These are phyloP conservation scores for Liopterus haemorrhoidalis DNA, from an alignment of 2,888 invertebrate species.

Conservation along the genomic window DNA sequence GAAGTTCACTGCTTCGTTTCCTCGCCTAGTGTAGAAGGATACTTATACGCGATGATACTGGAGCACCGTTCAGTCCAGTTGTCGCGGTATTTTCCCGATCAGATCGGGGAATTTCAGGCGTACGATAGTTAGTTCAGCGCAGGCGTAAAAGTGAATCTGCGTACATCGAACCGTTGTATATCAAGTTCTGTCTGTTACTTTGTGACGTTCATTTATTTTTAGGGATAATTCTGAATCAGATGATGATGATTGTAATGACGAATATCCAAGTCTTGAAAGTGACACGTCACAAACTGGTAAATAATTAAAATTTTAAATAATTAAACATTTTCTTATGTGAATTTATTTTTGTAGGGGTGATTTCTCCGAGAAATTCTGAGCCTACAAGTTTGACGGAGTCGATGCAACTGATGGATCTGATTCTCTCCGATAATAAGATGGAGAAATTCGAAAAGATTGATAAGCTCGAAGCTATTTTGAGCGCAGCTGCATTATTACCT, in stretches of 20 bases:
- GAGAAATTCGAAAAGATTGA: constrained; percentile 81
- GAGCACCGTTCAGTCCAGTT: no score
- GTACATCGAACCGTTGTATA: no score
- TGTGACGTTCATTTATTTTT: constrained; percentile 8
- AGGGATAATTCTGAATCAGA: constrained; percentile 71
- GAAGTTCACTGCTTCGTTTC: no score
- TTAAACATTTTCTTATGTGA: constrained; percentile 3
- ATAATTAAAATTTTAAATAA: constrained; percentile 4
- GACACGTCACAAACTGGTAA: constrained; percentile 57
- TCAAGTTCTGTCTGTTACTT: constrained; percentile 3
- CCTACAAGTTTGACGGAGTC: constrained; percentile 81
- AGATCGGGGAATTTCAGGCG: no score
- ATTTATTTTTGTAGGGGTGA: constrained; percentile 46
- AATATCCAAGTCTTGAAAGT: constrained; percentile 76
- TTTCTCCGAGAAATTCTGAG: constrained; percentile 70
- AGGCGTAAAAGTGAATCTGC: no score
- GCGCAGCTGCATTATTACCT: constrained; percentile 68
- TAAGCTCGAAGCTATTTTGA: constrained; percentile 77
- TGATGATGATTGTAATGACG: constrained; percentile 66
- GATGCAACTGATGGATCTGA: constrained; percentile 83
- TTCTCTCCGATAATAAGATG: constrained; percentile 74
- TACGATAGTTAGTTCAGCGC: no score
- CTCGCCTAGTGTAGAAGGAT: no score
- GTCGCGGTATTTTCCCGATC: no score
- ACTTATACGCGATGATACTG: no score